Percentiles rank a stretch among this genome's conserved stretches.
These are phyloP conservation scores for Champsocephalus gunnari DNA, from an alignment of 2,797 vertebrate species.

Conservation along the genomic window DNA sequence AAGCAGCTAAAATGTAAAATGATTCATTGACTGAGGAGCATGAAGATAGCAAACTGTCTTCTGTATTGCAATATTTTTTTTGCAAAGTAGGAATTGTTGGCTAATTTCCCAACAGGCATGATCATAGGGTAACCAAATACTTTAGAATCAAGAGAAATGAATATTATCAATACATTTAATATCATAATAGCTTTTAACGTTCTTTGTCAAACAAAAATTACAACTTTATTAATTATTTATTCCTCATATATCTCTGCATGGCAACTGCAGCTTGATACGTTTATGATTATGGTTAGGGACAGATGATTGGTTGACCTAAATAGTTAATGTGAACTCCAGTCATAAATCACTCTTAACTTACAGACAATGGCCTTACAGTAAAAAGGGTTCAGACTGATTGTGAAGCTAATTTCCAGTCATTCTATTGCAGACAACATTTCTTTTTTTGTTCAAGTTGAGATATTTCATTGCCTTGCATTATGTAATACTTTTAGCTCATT, in stretches of 20 bases:
- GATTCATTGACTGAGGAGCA: conserved; percentile 2
- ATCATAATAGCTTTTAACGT: neutral
- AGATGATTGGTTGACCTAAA: neutral
- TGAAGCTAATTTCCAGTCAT: no score
- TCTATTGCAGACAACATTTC: no score
- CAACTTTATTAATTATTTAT: neutral
- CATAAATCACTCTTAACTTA: no score
- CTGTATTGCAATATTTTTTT: neutral
- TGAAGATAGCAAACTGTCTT: neutral
- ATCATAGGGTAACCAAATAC: neutral
- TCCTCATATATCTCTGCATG: neutral
- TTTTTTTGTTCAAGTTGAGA: no score
- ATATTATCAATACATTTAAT: neutral
- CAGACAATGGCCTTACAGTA: neutral
- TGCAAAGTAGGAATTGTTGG: neutral
- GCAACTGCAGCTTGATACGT: neutral
- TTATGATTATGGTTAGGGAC: neutral
- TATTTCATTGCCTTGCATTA: no score
- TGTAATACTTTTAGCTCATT: no score
- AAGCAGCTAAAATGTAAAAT: neutral
- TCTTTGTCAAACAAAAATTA: neutral
- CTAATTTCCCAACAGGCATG: neutral
- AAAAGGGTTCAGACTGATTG: neutral
- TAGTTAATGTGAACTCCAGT: no score
- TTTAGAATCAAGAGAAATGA: neutral